phyloP scores from a whole-genome alignment of 1,140 invertebrate genomes.

The Drosophila lini region DNA sequence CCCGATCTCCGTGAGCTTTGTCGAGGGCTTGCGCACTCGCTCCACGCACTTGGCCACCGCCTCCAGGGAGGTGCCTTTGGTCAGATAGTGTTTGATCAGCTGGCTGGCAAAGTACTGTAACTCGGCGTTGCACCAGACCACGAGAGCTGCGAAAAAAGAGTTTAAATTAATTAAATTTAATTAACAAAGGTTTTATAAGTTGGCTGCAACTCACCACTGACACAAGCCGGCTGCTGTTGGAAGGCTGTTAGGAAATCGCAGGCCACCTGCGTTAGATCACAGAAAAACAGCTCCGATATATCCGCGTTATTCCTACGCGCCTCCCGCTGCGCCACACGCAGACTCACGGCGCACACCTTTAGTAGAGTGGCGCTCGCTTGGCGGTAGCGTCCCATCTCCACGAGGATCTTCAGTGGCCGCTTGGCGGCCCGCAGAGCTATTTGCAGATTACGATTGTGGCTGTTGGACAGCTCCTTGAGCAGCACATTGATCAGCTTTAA shows the following conservation, averaged over 20 bases:
- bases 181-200: too few relatives aligned
- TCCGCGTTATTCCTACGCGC: conserved; percentile 80
- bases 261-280: conserved; percentile 80
- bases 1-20: conserved; percentile 87
- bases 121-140: conserved; percentile 96
- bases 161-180: neutral
- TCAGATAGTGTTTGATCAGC: conserved; percentile 96
- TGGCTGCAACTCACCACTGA: conserved; percentile 64
- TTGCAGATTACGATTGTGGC: conserved; percentile 94
- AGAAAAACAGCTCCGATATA: conserved; percentile 83
- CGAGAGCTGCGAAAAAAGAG: conserved; percentile 88
- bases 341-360: conserved; percentile 71
- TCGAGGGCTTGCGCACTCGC: conserved; percentile 90
- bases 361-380: conserved; percentile 74
- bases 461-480: conserved; percentile 94
- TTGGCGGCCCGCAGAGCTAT: conserved; percentile 95
- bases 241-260: conserved; percentile 82
- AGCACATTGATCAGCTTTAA: conserved; percentile 93
- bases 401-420: conserved; percentile 91
- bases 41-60: conserved; percentile 94
- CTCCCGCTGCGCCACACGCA: conserved; percentile 79
- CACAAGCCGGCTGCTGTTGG: conserved; percentile 76
- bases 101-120: conserved; percentile 92
- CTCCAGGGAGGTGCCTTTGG: conserved; percentile 93
- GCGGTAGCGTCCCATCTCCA: conserved; percentile 86